Evolutionary conservation across 2,888 invertebrate species (phyloP).

Genomic region (Acanthosepion lycidas): DNA sequence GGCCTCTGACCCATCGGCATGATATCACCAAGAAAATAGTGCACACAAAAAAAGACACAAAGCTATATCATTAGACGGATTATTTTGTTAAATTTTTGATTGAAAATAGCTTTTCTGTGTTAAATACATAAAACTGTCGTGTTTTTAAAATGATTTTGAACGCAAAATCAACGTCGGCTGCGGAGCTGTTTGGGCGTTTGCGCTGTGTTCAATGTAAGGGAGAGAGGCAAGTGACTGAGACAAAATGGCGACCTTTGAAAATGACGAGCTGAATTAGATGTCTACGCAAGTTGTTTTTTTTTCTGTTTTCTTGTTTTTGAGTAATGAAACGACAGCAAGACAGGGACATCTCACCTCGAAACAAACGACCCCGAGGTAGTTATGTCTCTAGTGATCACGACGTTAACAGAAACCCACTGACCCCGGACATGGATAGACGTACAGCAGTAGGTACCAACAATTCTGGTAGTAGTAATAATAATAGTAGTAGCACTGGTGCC

Average conservation of each 20-base stretch:
- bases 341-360: slow-evolving; percentile 70
- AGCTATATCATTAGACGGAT: no score
- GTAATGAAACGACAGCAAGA: slow-evolving; percentile 73
- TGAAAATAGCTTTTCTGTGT: background rate
- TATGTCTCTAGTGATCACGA: slow-evolving; percentile 68
- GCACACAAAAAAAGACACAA: background rate
- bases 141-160: background rate
- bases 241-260: slow-evolving; percentile 43
- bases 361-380: slow-evolving; percentile 70
- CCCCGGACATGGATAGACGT: slow-evolving; percentile 70
- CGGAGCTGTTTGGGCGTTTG: slow-evolving; percentile 35
- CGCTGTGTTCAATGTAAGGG: background rate
- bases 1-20: slow-evolving; percentile 24
- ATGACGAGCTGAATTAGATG: slow-evolving; percentile 24
- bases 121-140: background rate
- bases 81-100: background rate
- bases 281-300: background rate
- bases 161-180: background rate
- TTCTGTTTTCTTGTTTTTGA: background rate
- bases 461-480: slow-evolving; percentile 61
- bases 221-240: background rate
- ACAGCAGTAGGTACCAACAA: slow-evolving; percentile 58
- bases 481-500: slow-evolving; percentile 57
- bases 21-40: slow-evolving; percentile 42
- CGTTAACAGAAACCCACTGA: slow-evolving; percentile 66